phyloP scores from a whole-genome alignment of 2,797 vertebrate genomes.

The Mormyrops boulengeri region DNA sequence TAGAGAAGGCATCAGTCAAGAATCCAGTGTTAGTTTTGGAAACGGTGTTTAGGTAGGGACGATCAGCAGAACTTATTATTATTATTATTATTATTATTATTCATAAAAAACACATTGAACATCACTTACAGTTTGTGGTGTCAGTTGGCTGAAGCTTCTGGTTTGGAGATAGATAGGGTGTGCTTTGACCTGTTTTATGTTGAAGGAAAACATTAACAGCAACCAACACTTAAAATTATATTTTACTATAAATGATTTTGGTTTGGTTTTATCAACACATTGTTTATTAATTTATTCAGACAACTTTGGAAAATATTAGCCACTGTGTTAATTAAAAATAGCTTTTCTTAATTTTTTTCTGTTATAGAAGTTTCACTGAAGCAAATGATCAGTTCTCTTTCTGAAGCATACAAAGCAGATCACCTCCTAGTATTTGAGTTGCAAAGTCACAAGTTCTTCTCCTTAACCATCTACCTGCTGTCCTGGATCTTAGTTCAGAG shows the following conservation, averaged over 20 bases:
- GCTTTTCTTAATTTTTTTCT: neutral
- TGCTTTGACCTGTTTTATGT: neutral
- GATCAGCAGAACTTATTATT: too few species aligned
- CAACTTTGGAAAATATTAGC: neutral
- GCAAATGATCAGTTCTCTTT: neutral
- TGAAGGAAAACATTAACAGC: neutral
- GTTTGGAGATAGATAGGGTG: neutral
- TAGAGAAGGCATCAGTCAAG: conserved; percentile 91
- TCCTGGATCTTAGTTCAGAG: neutral
- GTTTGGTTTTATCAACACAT: neutral
- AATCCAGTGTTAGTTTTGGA: conserved; percentile 71
- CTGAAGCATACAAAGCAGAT: neutral
- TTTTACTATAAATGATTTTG: neutral
- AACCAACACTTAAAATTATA: neutral
- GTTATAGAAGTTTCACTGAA: neutral
- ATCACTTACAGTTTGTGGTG: neutral
- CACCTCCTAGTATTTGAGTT: neutral
- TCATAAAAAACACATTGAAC: neutral
- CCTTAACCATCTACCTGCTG: neutral
- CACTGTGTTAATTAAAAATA: neutral
- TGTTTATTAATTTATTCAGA: neutral
- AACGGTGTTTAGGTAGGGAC: conserved; percentile 70
- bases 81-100: neutral
- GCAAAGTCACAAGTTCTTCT: neutral
- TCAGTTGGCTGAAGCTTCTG: neutral